Conservation (phyloP, 2,797 vertebrate species). For the Neostethus bicornis region DNA sequence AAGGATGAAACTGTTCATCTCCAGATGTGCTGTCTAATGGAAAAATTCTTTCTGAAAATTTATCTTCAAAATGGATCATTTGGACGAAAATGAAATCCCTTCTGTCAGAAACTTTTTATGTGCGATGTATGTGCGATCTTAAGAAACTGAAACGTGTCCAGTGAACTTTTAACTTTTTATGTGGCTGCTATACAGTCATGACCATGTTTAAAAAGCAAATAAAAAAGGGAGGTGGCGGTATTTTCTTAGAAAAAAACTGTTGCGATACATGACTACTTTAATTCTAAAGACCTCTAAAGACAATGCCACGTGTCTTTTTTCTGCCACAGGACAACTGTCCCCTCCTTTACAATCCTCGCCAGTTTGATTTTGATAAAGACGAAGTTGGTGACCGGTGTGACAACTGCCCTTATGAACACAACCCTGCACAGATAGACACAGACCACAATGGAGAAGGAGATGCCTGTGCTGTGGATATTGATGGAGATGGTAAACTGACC, state of each 20-base stretch:
- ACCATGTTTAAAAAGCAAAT: too few species aligned
- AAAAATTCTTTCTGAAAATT: neutral
- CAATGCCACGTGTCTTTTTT: neutral
- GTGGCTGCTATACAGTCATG: too few species aligned
- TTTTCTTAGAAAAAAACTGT: too few species aligned
- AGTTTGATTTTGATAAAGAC: constrained; percentile 97
- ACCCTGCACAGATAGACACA: constrained; percentile 95
- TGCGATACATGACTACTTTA: neutral
- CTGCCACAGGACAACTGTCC: constrained; percentile 91
- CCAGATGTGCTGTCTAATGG: neutral
- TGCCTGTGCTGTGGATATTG: constrained; percentile 95
- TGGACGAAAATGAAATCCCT: neutral
- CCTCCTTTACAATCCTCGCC: constrained; percentile 95
- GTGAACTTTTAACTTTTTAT: too few species aligned
- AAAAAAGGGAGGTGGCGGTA: too few species aligned
- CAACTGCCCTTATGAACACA: constrained; percentile 96
- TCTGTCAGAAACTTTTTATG: neutral
- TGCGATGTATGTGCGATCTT: neutral
- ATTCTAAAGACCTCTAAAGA: neutral
- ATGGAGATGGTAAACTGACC: constrained; percentile 90
- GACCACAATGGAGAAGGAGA: constrained; percentile 95
- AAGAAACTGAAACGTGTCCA: neutral
- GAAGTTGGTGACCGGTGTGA: constrained; percentile 97
- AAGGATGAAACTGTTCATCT: neutral
- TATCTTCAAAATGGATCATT: neutral